Base-by-base conservation (phyloP, 2,113 vertebrate species). In the Turnix velox region DNA sequence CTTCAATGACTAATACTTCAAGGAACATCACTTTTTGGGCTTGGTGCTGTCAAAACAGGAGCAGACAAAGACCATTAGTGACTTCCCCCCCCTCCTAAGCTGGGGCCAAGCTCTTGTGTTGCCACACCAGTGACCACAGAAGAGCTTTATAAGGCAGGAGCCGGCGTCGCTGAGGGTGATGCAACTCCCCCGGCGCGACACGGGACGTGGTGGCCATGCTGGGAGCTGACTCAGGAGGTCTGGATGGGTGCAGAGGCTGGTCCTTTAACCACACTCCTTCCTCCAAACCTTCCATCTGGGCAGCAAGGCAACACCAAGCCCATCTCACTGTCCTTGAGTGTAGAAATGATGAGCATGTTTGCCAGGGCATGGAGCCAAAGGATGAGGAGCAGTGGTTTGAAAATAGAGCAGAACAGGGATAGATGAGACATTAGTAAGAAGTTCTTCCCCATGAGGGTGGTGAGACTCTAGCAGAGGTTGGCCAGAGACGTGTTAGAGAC, bases 181-280 rank as follows among this genome's bases (percentile, higher is more conserved):
- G 52, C n/a, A 68, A 63, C 52, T 57, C 3, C 0, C 27, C 12
- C 6, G 13, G 57, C 2, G 3, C 0, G 7, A 9, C 73, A 52
- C 0, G 3, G 24, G 57, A 69, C 4, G 4, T 3, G 1, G 57
- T 58, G 45, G 33, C 3, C 2, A 27, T 10, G 18, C 18, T 45
- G 49, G 72, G 45, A 88, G 65, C 79, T 92, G 84, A 84, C 14
- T 86, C 76, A 54, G 68, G 63, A 66, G 37, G 18, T 33, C 67
- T 33, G 51, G 40, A 25, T 20, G 35, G 40, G 28, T 20, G 35
- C 0, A 0, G 30, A 66, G 31, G 3, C 8, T 3, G 6, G 73
- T 13, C 58, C 51, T 30, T 52, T 37, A 73, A 52, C 58, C 1
- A 0, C 82, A 65, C 37, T 55, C 48, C 85, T 61, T 78, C 45